phyloP scores from a whole-genome alignment of 2,888 invertebrate genomes.

The Amblyjoppa proteus region DNA sequence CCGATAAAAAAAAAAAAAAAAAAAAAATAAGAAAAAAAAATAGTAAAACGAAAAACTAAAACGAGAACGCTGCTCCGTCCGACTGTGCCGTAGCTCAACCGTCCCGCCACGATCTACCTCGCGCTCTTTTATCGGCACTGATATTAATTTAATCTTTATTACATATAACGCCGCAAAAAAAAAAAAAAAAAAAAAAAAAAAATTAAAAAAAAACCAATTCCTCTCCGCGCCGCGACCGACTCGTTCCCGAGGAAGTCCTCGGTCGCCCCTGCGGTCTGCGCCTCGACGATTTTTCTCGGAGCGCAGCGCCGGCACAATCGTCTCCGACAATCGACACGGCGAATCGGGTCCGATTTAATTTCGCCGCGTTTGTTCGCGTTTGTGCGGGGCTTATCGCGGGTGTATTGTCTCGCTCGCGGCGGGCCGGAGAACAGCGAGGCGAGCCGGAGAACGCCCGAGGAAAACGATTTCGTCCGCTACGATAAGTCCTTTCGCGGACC shows the following conservation, averaged over 20 bases:
- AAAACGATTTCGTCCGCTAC: too few relatives aligned
- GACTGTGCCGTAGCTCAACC: background rate
- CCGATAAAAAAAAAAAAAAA: background rate
- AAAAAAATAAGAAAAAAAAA: background rate
- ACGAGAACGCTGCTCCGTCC: slow-evolving; percentile 4
- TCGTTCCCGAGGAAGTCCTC: slow-evolving; percentile 48
- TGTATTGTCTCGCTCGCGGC: background rate
- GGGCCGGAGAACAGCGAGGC: background rate
- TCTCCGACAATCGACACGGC: background rate
- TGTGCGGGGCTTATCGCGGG: background rate
- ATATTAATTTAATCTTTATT: background rate
- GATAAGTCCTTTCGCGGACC: too few relatives aligned
- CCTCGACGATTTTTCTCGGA: slow-evolving; percentile 6
- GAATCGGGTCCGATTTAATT: background rate
- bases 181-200: background rate
- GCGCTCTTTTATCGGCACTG: background rate
- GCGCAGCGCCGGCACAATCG: slow-evolving; percentile 13
- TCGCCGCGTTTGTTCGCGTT: too few relatives aligned
- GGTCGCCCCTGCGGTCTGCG: background rate
- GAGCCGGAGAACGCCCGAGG: too few relatives aligned
- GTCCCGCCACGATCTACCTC: background rate
- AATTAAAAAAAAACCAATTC: background rate
- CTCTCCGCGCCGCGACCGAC: background rate
- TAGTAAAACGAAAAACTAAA: background rate
- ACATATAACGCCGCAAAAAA: background rate